These are phyloP conservation scores for Melanerpes formicivorus DNA, from an alignment of 2,113 vertebrate species.

Conservation along the genomic window DNA sequence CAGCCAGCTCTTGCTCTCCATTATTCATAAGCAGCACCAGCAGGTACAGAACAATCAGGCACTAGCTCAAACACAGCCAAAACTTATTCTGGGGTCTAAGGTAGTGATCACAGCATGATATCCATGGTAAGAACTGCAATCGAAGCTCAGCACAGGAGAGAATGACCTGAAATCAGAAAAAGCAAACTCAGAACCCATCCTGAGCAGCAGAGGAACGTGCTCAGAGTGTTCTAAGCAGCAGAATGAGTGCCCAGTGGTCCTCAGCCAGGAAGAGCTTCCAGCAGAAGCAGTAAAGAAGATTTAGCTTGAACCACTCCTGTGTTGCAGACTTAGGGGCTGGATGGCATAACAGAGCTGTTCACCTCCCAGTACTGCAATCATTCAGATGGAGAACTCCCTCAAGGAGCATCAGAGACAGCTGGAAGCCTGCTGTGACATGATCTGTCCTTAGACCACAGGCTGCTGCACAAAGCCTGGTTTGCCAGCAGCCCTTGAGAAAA, in stretches of 20 bases:
- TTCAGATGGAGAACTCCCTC: slow-evolving; percentile 13
- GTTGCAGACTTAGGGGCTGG: background rate
- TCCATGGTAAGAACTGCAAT: background rate
- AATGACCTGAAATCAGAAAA: background rate
- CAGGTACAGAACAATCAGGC: background rate
- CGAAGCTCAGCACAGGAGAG: background rate
- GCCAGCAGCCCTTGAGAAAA: slow-evolving; percentile 13
- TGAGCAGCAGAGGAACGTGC: background rate
- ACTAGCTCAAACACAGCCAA: background rate
- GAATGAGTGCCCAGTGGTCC: background rate
- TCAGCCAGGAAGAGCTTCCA: background rate
- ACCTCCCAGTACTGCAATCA: slow-evolving; percentile 22
- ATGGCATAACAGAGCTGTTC: background rate
- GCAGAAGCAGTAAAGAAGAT: background rate
- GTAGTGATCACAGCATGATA: background rate
- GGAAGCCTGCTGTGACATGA: background rate
- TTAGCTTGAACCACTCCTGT: background rate
- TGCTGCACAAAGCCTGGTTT: slow-evolving; percentile 11
- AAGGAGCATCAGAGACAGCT: background rate
- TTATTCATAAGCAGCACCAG: background rate
- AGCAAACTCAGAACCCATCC: background rate
- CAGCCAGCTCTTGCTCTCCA: background rate
- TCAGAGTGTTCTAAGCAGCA: background rate
- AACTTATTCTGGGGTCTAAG: background rate
- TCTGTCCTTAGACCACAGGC: background rate